These are phyloP conservation scores for Prolemur simus DNA, from an alignment of 2,113 vertebrate genomes.

Conservation along the genomic window DNA sequence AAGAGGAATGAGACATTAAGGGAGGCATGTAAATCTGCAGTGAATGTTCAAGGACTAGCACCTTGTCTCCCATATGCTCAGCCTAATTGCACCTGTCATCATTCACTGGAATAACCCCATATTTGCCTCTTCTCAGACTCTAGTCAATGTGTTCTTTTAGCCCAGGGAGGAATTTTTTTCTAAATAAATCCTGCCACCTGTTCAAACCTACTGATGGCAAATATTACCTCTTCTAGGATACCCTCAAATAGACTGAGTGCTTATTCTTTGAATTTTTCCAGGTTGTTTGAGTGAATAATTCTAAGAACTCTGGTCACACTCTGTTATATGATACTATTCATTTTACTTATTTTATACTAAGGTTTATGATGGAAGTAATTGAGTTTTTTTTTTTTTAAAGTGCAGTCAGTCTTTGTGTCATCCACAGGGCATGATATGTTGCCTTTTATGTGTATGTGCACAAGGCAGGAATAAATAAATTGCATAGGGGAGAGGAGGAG, in stretches of 20 bases:
- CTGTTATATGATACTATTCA: background rate
- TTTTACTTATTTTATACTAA: slow-evolving; percentile 18
- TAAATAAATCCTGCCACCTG: slow-evolving; percentile 28
- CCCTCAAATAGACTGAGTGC: background rate
- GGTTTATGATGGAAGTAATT: background rate
- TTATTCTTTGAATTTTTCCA: background rate
- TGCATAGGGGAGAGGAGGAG: background rate
- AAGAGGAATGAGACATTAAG: background rate
- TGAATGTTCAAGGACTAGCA: background rate
- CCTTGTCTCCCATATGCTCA: background rate
- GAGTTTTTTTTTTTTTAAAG: background rate
- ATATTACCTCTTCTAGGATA: background rate
- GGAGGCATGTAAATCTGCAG: background rate
- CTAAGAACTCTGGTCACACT: background rate
- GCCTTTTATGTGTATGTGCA: background rate
- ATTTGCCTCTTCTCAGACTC: background rate
- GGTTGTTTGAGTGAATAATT: background rate
- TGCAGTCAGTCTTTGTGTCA: background rate
- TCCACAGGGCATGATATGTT: background rate
- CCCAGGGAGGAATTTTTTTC: background rate
- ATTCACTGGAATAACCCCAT: background rate
- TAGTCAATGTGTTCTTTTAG: background rate
- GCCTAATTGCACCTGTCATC: background rate
- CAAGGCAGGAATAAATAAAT: background rate
- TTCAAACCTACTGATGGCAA: background rate